Evolutionary conservation across 1,140 invertebrate species (phyloP).

Genomic region (Bombus breviceps): DNA sequence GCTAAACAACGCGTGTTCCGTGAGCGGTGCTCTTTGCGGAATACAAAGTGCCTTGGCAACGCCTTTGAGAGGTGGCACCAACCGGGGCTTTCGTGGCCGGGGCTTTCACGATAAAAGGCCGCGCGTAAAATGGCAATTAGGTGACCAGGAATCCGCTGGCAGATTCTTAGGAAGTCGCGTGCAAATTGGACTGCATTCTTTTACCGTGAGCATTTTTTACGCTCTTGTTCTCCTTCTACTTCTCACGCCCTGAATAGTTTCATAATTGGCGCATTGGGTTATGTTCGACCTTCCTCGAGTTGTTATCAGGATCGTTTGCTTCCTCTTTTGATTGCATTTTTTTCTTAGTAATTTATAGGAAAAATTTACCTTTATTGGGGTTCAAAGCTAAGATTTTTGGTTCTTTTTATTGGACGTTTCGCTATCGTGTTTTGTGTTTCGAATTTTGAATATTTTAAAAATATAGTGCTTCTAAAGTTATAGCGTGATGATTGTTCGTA

Average conservation of each 20-base stretch:
- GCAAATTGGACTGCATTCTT: slow-evolving; percentile 39
- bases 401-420: no score
- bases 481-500: no score
- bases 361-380: no score
- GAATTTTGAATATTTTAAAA: no score
- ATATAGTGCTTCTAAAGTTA: no score
- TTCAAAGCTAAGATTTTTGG: no score
- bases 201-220: background rate
- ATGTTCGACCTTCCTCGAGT: background rate
- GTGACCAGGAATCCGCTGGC: slow-evolving; percentile 40
- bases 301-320: background rate
- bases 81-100: slow-evolving; percentile 39
- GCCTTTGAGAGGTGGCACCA: slow-evolving; percentile 43
- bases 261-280: background rate
- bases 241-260: background rate
- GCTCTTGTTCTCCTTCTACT: background rate
- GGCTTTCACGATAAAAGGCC: slow-evolving; percentile 49
- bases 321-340: no score
- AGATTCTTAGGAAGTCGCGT: slow-evolving; percentile 43
- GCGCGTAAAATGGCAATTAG: slow-evolving; percentile 55
- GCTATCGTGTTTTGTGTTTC: no score
- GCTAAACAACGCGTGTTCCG: slow-evolving; percentile 53
- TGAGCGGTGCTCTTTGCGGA: slow-evolving; percentile 29
- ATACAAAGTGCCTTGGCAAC: slow-evolving; percentile 53
- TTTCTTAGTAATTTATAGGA: no score